Conservation (phyloP, 2,113 vertebrate genomes). For the Ptychochromis oligacanthus region DNA sequence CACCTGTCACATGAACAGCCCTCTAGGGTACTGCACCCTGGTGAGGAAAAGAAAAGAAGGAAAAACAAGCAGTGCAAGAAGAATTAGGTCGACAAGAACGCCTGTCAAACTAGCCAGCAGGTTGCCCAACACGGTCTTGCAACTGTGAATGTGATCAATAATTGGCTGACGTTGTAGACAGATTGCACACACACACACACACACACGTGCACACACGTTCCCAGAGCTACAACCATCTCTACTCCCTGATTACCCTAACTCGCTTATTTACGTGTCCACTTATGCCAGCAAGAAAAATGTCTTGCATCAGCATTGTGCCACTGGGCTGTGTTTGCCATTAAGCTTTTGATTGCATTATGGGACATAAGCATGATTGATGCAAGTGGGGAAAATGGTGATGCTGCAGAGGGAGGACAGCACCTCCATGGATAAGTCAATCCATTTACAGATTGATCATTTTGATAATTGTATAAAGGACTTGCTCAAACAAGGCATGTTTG, state of each 20-base stretch:
- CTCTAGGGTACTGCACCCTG: constrained; percentile 41
- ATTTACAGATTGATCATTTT: constrained; percentile 38
- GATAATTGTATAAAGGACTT: constrained; percentile 25
- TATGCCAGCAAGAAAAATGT: constrained; percentile 72
- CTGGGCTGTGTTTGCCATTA: constrained; percentile 71
- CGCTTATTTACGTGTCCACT: constrained; percentile 70
- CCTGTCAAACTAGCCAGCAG: constrained; percentile 70
- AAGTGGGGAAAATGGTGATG: constrained; percentile 52
- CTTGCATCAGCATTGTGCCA: constrained; percentile 69
- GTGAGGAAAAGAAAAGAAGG: constrained; percentile 40
- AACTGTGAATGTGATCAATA: constrained; percentile 69
- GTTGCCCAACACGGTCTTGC: constrained; percentile 38
- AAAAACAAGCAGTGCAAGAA: constrained; percentile 38
- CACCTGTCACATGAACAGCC: constrained; percentile 59
- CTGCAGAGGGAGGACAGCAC: constrained; percentile 43
- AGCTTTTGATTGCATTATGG: constrained; percentile 78
- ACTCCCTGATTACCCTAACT: constrained; percentile 66
- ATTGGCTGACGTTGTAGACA: constrained; percentile 34
- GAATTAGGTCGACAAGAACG: constrained; percentile 72
- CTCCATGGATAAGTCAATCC: constrained; percentile 45
- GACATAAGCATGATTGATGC: constrained; percentile 79
- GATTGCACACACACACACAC: neutral
- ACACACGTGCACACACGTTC: neutral
- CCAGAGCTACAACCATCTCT: constrained; percentile 27
- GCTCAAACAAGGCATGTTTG: neutral